Evolutionary conservation across 1,140 invertebrate genomes (phyloP), one percentile per base, ranked within the genome.

Genomic region (Bombus fervidus): DNA sequence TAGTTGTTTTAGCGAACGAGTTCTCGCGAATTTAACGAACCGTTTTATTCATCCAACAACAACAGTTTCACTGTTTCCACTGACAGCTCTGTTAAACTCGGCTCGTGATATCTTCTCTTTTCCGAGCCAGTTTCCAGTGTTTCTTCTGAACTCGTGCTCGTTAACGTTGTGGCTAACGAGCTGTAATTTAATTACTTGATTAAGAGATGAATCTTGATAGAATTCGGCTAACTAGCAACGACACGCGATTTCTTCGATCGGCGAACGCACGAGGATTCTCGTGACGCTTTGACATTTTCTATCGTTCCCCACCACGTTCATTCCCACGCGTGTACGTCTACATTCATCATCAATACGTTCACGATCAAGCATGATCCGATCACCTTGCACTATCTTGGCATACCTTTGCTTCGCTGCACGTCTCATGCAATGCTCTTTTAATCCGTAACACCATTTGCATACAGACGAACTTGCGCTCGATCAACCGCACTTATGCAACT

Each of bases 301-400:
- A 84, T 3, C 0, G 22, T 41, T 18, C 31, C 37, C 39, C 62
- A 13, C 39, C 37, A 28, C 18, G 37, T 68, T 66, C 53, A n/a
- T 69, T 34, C 74, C 41, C 53, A 71, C 75, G 39, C 76, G 62
- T 53, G 47, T 72, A 53, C 47, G 81, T 81, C n/a, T 28, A 59
- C 47, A 62, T 68, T 64, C 59, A 74, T 80, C 74, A 72, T 83
- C 66, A 62, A 31, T 13, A 43, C 82, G 68, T 71, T 83, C 85
- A 59, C 71, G 81, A 85, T 85, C 83, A 79, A 80, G 89, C 89
- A 90, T 90, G 89, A 90, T 86, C 71, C 83, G 79, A 89, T 86
- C 79, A 90, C 80, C 75, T 84, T 85, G 82, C 88, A 90, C 88
- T 59, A 22, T 76, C 80, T 43, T 71, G 22, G 66, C 81, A 83